Evolutionary conservation across 35 echinoderm and acorn worm species (phyloP), one percentile per base, ranked within the genome.

Genomic region (Apostichopus japonicus): DNA sequence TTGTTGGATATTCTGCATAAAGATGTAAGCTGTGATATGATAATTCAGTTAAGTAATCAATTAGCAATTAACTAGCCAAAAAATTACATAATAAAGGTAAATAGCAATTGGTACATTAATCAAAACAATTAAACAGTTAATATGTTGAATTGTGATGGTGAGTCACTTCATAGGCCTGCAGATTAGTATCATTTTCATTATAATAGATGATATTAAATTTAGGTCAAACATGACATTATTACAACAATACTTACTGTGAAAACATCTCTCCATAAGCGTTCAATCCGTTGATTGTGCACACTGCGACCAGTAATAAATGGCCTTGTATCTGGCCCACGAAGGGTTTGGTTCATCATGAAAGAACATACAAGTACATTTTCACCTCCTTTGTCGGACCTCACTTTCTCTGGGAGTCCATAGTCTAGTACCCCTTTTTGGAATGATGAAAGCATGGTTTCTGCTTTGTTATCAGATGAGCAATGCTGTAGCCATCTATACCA

Each of bases 301-400:
- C 90, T 93, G 1, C 78, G 77, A 1, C 96, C 96, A 5, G 93
- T 90, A 56, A 96, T 93, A 62, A 93, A 93, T 73, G 87, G 24
- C 21, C 11, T 90, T 14, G 24, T 71, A 1, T 93, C 96, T 55
- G 87, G 84, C 19, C 96, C 94, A 44, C 61, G 16, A 13, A 79
- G 77, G 7, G 93, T 65, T 5, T 77, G 72, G 9, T 76, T 33
- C 17, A 97, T 25, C 93, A 97, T 95, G 73, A 58, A 95, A 2
- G 44, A 15, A 25, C 79, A 81, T 8, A 95, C 93, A 63, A 79
- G 72, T 8, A 90, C 87, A 95, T 97, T 95, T 80, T 96, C 95
- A 22, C 67, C 86, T 53, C 94, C 91, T 52, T 82, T 58, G 62
- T 95, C 94, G 10, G 57, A 77, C 53, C 91, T 65, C 6, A 95